phyloP scores from a whole-genome alignment of 2,113 vertebrate genomes.

The Vulpes ferrilata region DNA sequence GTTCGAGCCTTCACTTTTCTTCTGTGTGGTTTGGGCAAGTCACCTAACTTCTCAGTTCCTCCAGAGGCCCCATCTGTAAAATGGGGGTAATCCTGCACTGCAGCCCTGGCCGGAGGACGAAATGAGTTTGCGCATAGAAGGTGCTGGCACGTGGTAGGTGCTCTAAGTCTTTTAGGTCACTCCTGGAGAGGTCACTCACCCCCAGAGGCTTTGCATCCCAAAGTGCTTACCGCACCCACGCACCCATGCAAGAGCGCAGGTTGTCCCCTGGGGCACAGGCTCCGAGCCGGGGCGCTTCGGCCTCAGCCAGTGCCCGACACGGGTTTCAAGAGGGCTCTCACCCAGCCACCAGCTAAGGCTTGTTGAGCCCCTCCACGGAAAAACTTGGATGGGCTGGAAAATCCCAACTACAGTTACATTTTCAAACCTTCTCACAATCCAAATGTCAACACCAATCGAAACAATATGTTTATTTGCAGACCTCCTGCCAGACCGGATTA shows the following conservation, averaged over 20 bases:
- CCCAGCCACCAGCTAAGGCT: not conserved
- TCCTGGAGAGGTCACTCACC: too few species aligned
- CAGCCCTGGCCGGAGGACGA: not conserved
- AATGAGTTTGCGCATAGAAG: fast-evolving
- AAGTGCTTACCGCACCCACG: not conserved
- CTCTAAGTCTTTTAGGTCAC: not conserved
- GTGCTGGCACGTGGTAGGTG: not conserved
- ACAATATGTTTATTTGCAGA: constrained; percentile 84
- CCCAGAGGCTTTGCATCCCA: not conserved
- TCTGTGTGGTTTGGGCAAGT: not conserved
- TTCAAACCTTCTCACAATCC: constrained; percentile 80
- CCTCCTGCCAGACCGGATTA: constrained; percentile 82
- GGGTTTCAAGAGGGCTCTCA: not conserved
- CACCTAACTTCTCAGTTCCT: not conserved
- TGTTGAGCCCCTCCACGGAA: not conserved
- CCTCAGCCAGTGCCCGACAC: fast-evolving
- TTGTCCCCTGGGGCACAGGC: fast-evolving
- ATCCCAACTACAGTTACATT: constrained; percentile 72
- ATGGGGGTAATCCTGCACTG: not conserved
- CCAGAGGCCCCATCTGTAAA: not conserved
- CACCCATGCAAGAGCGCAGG: fast-evolving
- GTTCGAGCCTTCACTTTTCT: not conserved
- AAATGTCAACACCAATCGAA: constrained; percentile 84
- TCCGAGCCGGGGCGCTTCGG: not conserved
- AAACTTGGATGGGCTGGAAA: constrained; percentile 60